These are phyloP conservation scores for Phyllostomus hastatus DNA, from an alignment of 2,113 vertebrate genomes.

Conservation along the genomic window DNA sequence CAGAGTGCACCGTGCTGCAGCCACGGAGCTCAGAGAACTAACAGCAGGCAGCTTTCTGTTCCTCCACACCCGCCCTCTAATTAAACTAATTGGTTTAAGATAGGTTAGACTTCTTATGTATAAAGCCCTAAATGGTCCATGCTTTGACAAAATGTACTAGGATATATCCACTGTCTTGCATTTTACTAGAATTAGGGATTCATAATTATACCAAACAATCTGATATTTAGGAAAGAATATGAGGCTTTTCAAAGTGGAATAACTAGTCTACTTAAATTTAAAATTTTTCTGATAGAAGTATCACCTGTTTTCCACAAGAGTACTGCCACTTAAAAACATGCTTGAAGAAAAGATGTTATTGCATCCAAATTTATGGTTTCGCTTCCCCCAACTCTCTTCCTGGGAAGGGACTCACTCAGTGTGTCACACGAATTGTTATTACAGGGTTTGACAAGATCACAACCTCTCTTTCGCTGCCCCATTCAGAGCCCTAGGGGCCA, in stretches of 20 bases:
- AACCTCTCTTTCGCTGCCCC: not conserved
- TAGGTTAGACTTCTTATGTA: not conserved
- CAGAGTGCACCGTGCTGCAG: not conserved
- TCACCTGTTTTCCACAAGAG: slow-evolving; percentile 18
- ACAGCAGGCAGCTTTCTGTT: not conserved
- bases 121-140: not conserved
- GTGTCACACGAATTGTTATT: slow-evolving; percentile 20
- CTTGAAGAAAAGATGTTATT: slow-evolving; percentile 34
- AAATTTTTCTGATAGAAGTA: slow-evolving; percentile 37
- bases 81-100: slow-evolving; percentile 3
- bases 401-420: not conserved
- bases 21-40: not conserved
- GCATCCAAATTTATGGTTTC: slow-evolving; percentile 25
- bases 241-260: slow-evolving; percentile 40
- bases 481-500: not conserved
- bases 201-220: not conserved
- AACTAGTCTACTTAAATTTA: not conserved
- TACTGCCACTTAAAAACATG: not conserved
- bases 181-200: slow-evolving; percentile 4
- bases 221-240: not conserved
- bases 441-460: not conserved
- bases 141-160: not conserved
- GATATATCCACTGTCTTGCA: not conserved
- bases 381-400: not conserved
- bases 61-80: not conserved